A percentile compares a stretch with the other conserved stretches of the same genome.
These are phyloP conservation scores for Taenioides sp. DNA, from an alignment of 2,797 vertebrate genomes.

Conservation along the genomic window DNA sequence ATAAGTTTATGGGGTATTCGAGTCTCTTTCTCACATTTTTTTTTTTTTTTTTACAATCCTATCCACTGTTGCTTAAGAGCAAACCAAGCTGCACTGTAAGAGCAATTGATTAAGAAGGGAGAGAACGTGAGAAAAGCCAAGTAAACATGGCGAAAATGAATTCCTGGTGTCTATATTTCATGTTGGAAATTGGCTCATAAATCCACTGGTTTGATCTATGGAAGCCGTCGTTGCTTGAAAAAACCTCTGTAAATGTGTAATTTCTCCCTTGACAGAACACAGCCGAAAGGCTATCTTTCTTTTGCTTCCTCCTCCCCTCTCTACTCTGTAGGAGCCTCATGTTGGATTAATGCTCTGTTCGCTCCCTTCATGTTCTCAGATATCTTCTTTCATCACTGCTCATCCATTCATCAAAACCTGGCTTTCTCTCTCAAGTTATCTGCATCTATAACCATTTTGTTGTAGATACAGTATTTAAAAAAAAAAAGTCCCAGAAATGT, in stretches of 20 bases:
- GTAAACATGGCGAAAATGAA: slow-evolving; percentile 89
- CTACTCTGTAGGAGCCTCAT: slow-evolving; percentile 61
- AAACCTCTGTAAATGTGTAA: slow-evolving; percentile 99
- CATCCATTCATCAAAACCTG: slow-evolving; percentile 91
- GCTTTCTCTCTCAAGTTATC: slow-evolving; percentile 52
- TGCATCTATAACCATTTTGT: slow-evolving; percentile 43
- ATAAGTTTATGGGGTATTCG: not conserved
- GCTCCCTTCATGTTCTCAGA: slow-evolving; percentile 89
- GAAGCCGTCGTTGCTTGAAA: slow-evolving; percentile 94
- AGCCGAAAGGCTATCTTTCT: slow-evolving; percentile 95
- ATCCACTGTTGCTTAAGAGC: slow-evolving; percentile 30
- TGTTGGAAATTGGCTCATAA: slow-evolving; percentile 99
- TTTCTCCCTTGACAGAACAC: slow-evolving; percentile 99
- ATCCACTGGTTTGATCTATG: slow-evolving; percentile 97
- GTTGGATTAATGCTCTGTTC: slow-evolving; percentile 73
- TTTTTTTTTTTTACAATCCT: slow-evolving; percentile 27
- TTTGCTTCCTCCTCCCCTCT: slow-evolving; percentile 79
- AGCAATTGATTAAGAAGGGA: slow-evolving; percentile 58
- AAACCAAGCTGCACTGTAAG: slow-evolving; percentile 32
- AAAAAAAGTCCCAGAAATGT: slow-evolving; percentile 54
- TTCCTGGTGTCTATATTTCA: slow-evolving; percentile 98
- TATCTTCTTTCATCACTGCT: slow-evolving; percentile 95
- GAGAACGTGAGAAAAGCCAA: slow-evolving; percentile 59
- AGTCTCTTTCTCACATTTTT: not conserved
- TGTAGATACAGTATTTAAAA: slow-evolving; percentile 46